These are phyloP conservation scores for Drosophila oshimai DNA, from an alignment of 1,140 invertebrate genomes.

Conservation along the genomic window DNA sequence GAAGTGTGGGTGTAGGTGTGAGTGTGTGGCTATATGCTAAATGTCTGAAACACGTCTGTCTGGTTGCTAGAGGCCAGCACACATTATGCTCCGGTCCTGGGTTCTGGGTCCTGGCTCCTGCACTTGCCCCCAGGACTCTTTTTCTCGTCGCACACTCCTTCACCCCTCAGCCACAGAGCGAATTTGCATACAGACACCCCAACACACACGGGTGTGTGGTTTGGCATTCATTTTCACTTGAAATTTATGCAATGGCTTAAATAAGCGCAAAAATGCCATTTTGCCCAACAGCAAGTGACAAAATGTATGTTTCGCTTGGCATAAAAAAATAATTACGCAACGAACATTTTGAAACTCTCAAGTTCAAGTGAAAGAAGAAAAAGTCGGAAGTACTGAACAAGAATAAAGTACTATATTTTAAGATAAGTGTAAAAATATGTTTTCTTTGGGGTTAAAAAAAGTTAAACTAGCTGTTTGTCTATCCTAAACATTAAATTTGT, in stretches of 20 bases:
- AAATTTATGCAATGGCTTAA: slow-evolving; percentile 79
- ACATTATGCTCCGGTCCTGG: slow-evolving; percentile 47
- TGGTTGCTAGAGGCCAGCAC: slow-evolving; percentile 40
- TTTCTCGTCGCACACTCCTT: slow-evolving; percentile 18
- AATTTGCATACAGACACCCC: slow-evolving; percentile 65
- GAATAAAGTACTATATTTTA: too few species aligned
- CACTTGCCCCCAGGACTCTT: slow-evolving; percentile 56
- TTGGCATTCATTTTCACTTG: slow-evolving; percentile 68
- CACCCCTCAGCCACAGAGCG: slow-evolving; percentile 16
- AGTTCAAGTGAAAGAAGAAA: neutral
- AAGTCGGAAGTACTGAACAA: neutral
- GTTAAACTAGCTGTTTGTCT: too few species aligned
- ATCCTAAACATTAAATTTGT: too few species aligned
- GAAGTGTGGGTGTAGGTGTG: slow-evolving; percentile 12
- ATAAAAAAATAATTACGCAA: slow-evolving; percentile 71
- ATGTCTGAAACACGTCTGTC: slow-evolving; percentile 67
- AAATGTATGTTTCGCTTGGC: slow-evolving; percentile 48
- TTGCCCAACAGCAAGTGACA: slow-evolving; percentile 63
- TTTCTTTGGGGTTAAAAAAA: too few species aligned
- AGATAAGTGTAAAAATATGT: too few species aligned
- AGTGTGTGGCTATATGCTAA: slow-evolving; percentile 52
- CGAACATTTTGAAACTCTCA: neutral
- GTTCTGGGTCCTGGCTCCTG: slow-evolving; percentile 56
- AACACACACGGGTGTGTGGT: slow-evolving; percentile 28
- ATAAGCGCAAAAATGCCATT: slow-evolving; percentile 75